Base-by-base conservation (phyloP, 2,797 vertebrate genomes). In the Micromesistius poutassou region DNA sequence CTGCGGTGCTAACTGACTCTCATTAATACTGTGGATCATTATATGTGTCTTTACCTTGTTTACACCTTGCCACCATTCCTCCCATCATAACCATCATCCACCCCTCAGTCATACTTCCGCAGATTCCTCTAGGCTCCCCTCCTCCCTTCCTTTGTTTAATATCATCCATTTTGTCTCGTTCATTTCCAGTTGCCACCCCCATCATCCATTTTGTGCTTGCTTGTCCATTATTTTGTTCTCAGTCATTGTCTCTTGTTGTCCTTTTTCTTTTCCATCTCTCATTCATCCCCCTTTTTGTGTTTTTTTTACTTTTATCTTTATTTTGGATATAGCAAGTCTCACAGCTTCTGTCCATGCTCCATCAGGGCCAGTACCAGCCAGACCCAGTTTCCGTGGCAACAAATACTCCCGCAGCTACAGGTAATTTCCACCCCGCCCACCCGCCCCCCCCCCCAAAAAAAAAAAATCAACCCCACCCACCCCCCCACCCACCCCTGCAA, bases 351-450 rank as follows among this genome's bases (percentile, higher is more conserved):
- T 98, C 97, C 28, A 98, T 99, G 96, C 97, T 99, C 89, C 97
- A 99, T 93, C 97, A 99, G 93, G 98, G 98, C 87, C 98, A 99
- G 77, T 99, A 99, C 93, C 98, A 99, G 91, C 97, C 91, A 95
- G 97, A 93, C 98, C 98, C 94, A 98, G 96, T 95, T 99, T 98
- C 94, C 95, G 98, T 94, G 98, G 98, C 91, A 99, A 99, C 94
- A 99, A 99, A 93, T 98, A 98, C 91, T 97, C 97, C 88, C 96
- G 97, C 90, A 99, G 96, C 93, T 99, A 98, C 94, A 98, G 98
- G 98, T 99, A 94, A 96, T 91, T 90, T 82, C 81, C 83, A 89
- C 88, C 82, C 30, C 22, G 72, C 83, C 79, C 71, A 81, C 74
- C 76, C 22, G 74, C 30, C 74, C 76, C 22, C 75, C 30, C 31